Conservation (phyloP, 2,888 invertebrate genomes). For the Euplexia lucipara region DNA sequence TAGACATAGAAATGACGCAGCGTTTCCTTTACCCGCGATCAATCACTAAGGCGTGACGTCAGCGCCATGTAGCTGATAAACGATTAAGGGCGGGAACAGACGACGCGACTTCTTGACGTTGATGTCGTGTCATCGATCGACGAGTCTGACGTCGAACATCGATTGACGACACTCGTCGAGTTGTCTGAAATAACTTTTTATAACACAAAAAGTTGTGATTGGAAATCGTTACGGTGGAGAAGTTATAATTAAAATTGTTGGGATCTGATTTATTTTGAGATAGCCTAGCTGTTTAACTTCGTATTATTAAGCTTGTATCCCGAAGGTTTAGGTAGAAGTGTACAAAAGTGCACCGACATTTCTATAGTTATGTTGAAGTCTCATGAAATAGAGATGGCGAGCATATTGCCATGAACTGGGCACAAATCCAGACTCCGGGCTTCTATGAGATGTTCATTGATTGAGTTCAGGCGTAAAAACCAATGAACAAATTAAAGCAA, state of each 20-base stretch:
- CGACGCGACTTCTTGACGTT: conserved; percentile 28
- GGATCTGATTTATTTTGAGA: conserved; percentile 6
- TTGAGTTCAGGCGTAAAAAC: no score
- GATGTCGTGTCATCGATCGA: conserved; percentile 24
- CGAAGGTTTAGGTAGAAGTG: no score
- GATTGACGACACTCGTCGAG: conserved; percentile 14
- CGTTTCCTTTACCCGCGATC: conserved; percentile 48
- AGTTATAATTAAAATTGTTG: conserved; percentile 17
- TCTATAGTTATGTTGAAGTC: no score
- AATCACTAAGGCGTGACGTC: conserved; percentile 59
- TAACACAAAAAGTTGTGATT: conserved; percentile 10
- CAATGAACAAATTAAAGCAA: no score
- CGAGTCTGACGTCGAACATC: conserved; percentile 27
- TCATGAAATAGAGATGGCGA: no score
- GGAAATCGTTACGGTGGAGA: neutral
- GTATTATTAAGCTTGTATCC: no score
- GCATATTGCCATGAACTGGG: no score
- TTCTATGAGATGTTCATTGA: no score
- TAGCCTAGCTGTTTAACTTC: no score
- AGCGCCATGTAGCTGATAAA: conserved; percentile 49
- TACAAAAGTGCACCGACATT: no score
- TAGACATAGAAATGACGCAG: conserved; percentile 43
- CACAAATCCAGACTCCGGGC: no score
- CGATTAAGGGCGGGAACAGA: conserved; percentile 42
- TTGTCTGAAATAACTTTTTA: conserved; percentile 9